These are phyloP conservation scores for Pseudoips prasinana DNA, from an alignment of 2,888 invertebrate genomes.

Conservation along the genomic window DNA sequence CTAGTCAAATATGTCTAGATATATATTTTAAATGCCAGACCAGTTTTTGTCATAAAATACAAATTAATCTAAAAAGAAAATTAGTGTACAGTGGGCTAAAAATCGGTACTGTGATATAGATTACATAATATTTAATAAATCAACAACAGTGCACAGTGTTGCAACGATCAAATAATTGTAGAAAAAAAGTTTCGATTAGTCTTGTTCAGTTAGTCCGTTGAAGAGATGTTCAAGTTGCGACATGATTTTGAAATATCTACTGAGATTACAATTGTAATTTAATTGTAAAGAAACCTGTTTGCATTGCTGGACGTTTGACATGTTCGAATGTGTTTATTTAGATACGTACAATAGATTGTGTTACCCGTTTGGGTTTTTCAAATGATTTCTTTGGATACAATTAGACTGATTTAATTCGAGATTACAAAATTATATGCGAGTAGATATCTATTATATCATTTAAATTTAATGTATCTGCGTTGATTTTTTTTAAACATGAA, in stretches of 20 bases:
- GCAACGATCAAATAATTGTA: conserved; percentile 17
- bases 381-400: not conserved
- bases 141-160: conserved; percentile 18
- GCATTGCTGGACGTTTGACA: conserved; percentile 10
- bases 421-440: too few species aligned
- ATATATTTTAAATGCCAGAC: too few species aligned
- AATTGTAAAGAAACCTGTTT: conserved; percentile 18
- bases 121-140: conserved; percentile 15
- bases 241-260: conserved; percentile 10
- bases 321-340: conserved; percentile 5
- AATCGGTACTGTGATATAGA: too few species aligned
- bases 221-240: conserved; percentile 6
- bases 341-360: conserved; percentile 1
- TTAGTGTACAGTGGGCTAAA: too few species aligned
- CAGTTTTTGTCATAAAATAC: too few species aligned
- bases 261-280: conserved; percentile 10
- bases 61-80: too few species aligned
- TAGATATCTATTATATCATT: too few species aligned
- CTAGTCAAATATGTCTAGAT: too few species aligned
- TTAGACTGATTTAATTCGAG: not conserved
- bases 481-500: too few species aligned
- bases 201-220: conserved; percentile 3
- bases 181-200: conserved; percentile 11
- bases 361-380: conserved; percentile 1
- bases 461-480: too few species aligned